phyloP scores from a whole-genome alignment of 2,113 vertebrate species.

The Madoqua kirkii region DNA sequence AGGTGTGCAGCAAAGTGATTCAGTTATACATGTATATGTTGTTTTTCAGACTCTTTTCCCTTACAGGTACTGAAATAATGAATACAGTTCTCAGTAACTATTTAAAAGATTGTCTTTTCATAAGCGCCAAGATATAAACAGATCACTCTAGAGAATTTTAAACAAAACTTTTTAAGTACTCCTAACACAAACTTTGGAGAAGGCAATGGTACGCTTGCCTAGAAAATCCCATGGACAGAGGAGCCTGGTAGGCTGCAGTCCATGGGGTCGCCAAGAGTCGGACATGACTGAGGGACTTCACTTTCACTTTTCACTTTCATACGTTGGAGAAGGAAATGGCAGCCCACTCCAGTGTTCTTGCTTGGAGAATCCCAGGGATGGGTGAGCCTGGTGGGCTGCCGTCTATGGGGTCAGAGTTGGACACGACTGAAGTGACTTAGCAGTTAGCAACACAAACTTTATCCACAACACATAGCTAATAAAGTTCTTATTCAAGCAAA shows the following conservation, averaged over 20 bases:
- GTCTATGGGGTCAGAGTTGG: too few species aligned
- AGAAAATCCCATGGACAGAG: too few species aligned
- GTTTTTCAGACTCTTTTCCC: background rate
- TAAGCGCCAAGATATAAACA: background rate
- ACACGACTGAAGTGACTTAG: too few species aligned
- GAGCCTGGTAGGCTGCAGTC: too few species aligned
- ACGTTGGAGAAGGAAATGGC: too few species aligned
- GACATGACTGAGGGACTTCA: too few species aligned
- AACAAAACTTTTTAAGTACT: constrained; percentile 20
- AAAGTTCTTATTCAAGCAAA: background rate
- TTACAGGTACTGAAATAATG: background rate
- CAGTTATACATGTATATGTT: background rate
- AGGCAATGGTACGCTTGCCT: too few species aligned
- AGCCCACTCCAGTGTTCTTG: too few species aligned
- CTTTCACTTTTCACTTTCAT: too few species aligned
- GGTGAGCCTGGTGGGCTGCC: too few species aligned
- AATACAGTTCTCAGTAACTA: background rate
- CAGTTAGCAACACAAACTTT: background rate
- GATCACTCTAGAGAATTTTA: background rate
- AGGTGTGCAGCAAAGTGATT: background rate
- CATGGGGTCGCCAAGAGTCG: too few species aligned
- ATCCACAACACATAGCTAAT: background rate
- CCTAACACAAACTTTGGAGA: background rate
- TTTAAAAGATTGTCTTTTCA: background rate
- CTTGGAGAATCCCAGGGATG: too few species aligned